phyloP scores from a whole-genome alignment of 1,140 invertebrate genomes.

The Leptopilina boulardi region DNA sequence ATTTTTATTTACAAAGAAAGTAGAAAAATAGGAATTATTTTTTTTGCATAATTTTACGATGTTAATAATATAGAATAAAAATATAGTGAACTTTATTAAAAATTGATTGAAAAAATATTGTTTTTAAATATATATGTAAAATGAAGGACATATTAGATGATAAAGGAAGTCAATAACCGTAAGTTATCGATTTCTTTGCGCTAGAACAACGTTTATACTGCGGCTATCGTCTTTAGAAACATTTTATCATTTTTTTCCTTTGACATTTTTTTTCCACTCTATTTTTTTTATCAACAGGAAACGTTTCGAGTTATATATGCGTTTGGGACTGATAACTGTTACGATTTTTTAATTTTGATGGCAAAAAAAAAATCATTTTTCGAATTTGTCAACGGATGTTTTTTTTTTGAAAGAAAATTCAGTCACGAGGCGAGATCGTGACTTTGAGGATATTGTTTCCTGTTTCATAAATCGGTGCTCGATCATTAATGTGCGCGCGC shows the following conservation, averaged over 20 bases:
- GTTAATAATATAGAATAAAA: too few relatives aligned
- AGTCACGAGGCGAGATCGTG: too few relatives aligned
- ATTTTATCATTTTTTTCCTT: slow-evolving; percentile 28
- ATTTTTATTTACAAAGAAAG: background rate
- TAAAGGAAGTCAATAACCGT: slow-evolving; percentile 16
- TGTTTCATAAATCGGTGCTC: slow-evolving; percentile 15
- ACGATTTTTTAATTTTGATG: background rate
- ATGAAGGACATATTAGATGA: background rate
- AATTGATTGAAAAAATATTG: background rate
- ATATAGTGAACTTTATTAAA: too few relatives aligned
- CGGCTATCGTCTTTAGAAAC: slow-evolving; percentile 13
- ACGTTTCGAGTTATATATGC: background rate
- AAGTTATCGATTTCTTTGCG: slow-evolving; percentile 13
- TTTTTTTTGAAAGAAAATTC: too few relatives aligned
- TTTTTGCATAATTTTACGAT: too few relatives aligned
- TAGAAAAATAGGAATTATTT: too few relatives aligned
- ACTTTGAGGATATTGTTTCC: too few relatives aligned
- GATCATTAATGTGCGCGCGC: background rate
- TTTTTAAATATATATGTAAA: background rate
- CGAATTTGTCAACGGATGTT: too few relatives aligned
- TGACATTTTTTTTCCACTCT: slow-evolving; percentile 5
- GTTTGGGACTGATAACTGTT: slow-evolving; percentile 15
- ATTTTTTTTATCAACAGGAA: slow-evolving; percentile 20
- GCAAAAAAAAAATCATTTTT: too few relatives aligned
- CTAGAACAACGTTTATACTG: slow-evolving; percentile 19